Base-by-base conservation (phyloP, 92 coral and sea anemone genomes). In the Scolanthus callimorphus region DNA sequence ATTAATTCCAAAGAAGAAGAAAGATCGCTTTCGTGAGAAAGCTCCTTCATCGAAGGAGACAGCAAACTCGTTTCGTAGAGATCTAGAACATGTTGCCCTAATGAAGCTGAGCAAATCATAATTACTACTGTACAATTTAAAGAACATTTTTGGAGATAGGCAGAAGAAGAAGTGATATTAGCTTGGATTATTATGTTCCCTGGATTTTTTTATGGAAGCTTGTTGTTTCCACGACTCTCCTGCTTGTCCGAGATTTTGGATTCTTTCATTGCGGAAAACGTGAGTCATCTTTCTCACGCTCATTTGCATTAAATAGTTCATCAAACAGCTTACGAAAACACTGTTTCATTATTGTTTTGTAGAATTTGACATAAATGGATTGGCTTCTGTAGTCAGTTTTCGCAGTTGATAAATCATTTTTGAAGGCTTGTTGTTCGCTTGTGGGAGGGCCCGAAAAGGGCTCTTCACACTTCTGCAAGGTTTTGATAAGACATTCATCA, bases 331-430 rank as follows among this genome's bases (percentile, higher is more conserved):
- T 43, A 68, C 44, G 58, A 60, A 57, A 68, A 68, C 57, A 68
- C 31, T 41, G 31, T 57, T 68, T 57, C 21, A 39, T 66, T 71
- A 53, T 63, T 53, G 39, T 55, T 67, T 57, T 25, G 39, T 60
- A 67, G 52, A 61, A 25, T 76, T 82, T 69, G 89, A 62, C 75
- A 51, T 61, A 63, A 82, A 57, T 60, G 52, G 60, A 69, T 82
- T 82, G 54, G 63, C 83, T 60, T 78, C 74, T 55, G 19, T 4
- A 21, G 4, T 4, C 38, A 9, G 41, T 15, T 71, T 86, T 76
- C 86, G 58, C 71, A 69, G 84, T 83, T 83, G 59, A 88, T 88
- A 80, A 85, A 88, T 88, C 86, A 88, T 78, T 74, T 70, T 65
- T 73, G 90, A 88, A 68, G 59, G 83, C 74, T 57, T 78, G 62